Conservation (phyloP, 1,140 invertebrate species). For the Drosophila pseudoananassae region DNA sequence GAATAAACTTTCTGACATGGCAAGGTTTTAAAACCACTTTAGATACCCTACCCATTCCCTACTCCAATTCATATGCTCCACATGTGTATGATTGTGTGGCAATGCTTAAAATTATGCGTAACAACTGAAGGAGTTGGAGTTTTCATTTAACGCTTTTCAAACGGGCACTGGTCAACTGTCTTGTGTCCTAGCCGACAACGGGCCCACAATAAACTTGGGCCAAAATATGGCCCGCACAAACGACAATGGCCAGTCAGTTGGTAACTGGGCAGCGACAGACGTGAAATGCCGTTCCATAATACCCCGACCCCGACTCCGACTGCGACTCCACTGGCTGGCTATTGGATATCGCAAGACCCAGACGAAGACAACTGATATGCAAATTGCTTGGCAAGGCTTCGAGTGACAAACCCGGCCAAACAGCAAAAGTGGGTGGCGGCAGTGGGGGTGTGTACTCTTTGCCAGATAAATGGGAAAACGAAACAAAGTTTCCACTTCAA, state of each 20-base stretch:
- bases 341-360: conserved; percentile 58
- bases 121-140: conserved; percentile 26
- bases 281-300: conserved; percentile 31
- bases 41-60: no score
- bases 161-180: not conserved
- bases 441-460: not conserved
- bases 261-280: conserved; percentile 25
- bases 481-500: conserved; percentile 44
- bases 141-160: conserved; percentile 32
- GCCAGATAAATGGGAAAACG: conserved; percentile 32
- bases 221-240: conserved; percentile 68
- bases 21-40: not conserved
- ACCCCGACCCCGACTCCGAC: not conserved
- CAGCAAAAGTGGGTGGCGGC: not conserved
- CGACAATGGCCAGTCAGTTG: conserved; percentile 68
- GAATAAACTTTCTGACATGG: not conserved
- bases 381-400: conserved; percentile 68
- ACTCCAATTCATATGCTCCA: not conserved
- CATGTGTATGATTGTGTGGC: no score
- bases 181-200: conserved; percentile 15
- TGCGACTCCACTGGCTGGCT: not conserved
- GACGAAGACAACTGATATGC: conserved; percentile 66
- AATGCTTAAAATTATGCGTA: conserved; percentile 56
- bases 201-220: conserved; percentile 62
- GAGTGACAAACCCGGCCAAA: conserved; percentile 52